Evolutionary conservation across 2,797 vertebrate genomes (phyloP).

Genomic region (Triplophysa bombifrons): DNA sequence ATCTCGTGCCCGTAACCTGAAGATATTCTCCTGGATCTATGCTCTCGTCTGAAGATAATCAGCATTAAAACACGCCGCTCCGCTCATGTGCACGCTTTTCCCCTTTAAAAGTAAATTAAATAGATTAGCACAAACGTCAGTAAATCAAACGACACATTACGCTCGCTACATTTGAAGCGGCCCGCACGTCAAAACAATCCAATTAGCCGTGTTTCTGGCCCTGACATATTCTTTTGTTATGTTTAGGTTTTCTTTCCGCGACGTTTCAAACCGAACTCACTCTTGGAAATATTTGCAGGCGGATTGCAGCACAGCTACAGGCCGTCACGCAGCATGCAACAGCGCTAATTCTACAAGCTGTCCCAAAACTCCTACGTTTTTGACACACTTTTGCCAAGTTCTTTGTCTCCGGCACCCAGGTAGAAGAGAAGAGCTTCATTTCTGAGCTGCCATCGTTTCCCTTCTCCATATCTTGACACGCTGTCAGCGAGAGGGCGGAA

Average conservation of each 20-base stretch:
- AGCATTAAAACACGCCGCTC: conserved; percentile 71
- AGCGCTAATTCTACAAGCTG: conserved; percentile 51
- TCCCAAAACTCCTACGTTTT: conserved; percentile 47
- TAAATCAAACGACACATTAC: conserved; percentile 71
- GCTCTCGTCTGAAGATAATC: conserved; percentile 72
- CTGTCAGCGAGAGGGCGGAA: conserved; percentile 41
- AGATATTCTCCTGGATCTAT: conserved; percentile 50
- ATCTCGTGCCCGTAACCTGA: conserved; percentile 33
- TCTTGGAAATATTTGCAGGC: conserved; percentile 43
- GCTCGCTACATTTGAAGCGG: conserved; percentile 68
- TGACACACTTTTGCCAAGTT: conserved; percentile 44
- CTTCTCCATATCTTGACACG: conserved; percentile 32
- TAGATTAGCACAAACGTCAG: conserved; percentile 78
- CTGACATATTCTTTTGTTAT: conserved; percentile 55
- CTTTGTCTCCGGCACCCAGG: conserved; percentile 41
- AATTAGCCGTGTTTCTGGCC: conserved; percentile 65
- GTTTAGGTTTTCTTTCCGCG: conserved; percentile 12
- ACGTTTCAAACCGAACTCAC: conserved; percentile 23
- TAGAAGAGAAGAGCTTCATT: conserved; percentile 32
- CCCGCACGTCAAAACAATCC: conserved; percentile 63
- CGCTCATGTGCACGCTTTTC: conserved; percentile 72
- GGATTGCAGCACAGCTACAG: conserved; percentile 36
- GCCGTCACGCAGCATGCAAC: conserved; percentile 40
- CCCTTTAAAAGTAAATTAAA: conserved; percentile 80
- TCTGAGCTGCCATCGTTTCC: conserved; percentile 47